Conservation (phyloP, 1,140 invertebrate genomes). For the Drosophila sturtevanti region DNA sequence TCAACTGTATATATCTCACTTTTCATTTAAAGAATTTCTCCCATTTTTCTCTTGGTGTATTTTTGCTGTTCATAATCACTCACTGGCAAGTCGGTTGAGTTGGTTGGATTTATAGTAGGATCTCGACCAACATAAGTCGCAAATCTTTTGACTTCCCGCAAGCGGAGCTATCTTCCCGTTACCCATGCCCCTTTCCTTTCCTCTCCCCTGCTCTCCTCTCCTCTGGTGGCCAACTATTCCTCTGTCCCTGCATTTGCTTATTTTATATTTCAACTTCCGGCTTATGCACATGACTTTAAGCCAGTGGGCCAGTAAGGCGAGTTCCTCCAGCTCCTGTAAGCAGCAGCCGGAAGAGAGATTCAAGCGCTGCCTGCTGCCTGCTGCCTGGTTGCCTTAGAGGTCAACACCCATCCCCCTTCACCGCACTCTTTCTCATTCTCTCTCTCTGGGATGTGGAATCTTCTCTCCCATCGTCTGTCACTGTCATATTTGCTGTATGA, state of each 20-base stretch:
- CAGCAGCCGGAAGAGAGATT: constrained; percentile 55
- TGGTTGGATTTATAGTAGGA: constrained; percentile 28
- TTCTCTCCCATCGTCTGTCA: constrained; percentile 62
- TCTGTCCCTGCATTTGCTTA: constrained; percentile 56
- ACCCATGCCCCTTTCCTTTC: not conserved
- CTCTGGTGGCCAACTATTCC: not conserved
- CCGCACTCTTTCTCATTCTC: constrained; percentile 12
- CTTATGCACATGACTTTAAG: constrained; percentile 80
- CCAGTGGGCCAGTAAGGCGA: constrained; percentile 17
- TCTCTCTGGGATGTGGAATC: not conserved
- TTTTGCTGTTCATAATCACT: constrained; percentile 51
- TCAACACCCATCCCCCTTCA: not conserved
- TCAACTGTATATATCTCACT: not conserved
- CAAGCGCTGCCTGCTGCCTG: constrained; percentile 18
- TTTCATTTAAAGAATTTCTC: not conserved
- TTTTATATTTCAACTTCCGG: constrained; percentile 78
- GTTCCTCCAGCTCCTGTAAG: not conserved
- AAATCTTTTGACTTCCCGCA: constrained; percentile 60
- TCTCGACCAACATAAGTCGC: constrained; percentile 51
- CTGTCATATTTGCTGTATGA: constrained; percentile 62
- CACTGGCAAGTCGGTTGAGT: constrained; percentile 18
- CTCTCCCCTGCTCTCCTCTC: not conserved
- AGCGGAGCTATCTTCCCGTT: not conserved
- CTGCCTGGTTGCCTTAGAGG: constrained; percentile 36
- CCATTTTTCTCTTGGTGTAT: constrained; percentile 19